Evolutionary conservation across 2,797 vertebrate genomes (phyloP).

Genomic region (Pelobates cultripes): DNA sequence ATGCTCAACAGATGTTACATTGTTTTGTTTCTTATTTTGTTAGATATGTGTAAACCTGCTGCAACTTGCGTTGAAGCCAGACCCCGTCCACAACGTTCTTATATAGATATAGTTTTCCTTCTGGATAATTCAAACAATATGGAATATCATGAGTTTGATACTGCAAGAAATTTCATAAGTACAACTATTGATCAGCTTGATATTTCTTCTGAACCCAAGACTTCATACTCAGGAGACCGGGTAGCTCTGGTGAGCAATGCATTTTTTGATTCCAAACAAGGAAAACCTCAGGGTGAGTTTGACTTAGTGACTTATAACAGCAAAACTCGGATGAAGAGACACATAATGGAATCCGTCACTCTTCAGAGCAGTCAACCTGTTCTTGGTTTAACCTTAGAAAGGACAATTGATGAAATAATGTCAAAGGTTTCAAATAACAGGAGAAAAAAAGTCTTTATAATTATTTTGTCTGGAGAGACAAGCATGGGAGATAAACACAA

Average conservation of each 20-base stretch:
- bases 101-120: slow-evolving; percentile 66
- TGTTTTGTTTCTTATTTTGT: slow-evolving; percentile 32
- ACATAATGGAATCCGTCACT: slow-evolving; percentile 51
- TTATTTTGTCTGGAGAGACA: slow-evolving; percentile 65
- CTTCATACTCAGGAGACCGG: slow-evolving; percentile 60
- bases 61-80: slow-evolving; percentile 53
- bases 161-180: slow-evolving; percentile 62
- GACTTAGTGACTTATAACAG: slow-evolving; percentile 62
- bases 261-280: slow-evolving; percentile 54
- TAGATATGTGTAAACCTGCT: slow-evolving; percentile 66
- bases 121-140: slow-evolving; percentile 66
- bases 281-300: slow-evolving; percentile 61
- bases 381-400: slow-evolving; percentile 61
- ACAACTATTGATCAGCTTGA: slow-evolving; percentile 63
- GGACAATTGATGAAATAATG: slow-evolving; percentile 67
- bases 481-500: slow-evolving; percentile 60
- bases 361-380: slow-evolving; percentile 58
- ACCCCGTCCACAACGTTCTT: not conserved
- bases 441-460: slow-evolving; percentile 64
- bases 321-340: slow-evolving; percentile 61
- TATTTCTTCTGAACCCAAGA: slow-evolving; percentile 52
- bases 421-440: slow-evolving; percentile 54
- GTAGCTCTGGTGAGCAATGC: slow-evolving; percentile 66
- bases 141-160: slow-evolving; percentile 61
- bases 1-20: not conserved